Conservation (phyloP, 2,113 vertebrate genomes). For the Ploceus nigricollis region DNA sequence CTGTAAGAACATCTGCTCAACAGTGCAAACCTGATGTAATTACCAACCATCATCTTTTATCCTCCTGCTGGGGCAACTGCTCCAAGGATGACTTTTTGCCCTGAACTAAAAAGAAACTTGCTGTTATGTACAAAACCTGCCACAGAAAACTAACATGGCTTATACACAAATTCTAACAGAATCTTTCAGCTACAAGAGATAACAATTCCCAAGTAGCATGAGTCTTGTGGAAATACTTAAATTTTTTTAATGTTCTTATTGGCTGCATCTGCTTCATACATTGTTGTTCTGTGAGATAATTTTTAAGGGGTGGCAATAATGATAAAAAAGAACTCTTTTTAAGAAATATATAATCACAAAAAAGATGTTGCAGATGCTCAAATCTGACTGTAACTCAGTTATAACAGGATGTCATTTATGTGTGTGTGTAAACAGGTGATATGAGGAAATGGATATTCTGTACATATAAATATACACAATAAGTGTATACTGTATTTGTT, state of each 20-base stretch:
- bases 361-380: neutral
- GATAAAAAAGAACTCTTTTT: neutral
- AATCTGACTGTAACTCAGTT: neutral
- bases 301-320: neutral
- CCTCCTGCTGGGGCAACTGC: slow-evolving; percentile 79
- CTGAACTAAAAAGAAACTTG: slow-evolving; percentile 75
- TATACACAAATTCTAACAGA: slow-evolving; percentile 60
- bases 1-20: slow-evolving; percentile 78
- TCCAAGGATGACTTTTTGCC: slow-evolving; percentile 78
- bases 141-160: slow-evolving; percentile 53
- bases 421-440: neutral
- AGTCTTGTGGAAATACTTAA: slow-evolving; percentile 26
- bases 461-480: neutral
- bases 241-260: neutral
- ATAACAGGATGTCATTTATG: neutral
- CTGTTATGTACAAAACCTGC: slow-evolving; percentile 67
- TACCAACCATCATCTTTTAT: slow-evolving; percentile 82
- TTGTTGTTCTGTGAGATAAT: neutral
- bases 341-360: neutral
- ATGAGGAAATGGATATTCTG: neutral
- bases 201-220: neutral
- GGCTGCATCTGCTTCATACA: neutral
- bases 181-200: slow-evolving; percentile 43
- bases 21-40: slow-evolving; percentile 81
- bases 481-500: neutral